These are phyloP conservation scores for Kuschelorhynchus macadamiae DNA, from an alignment of 2,888 invertebrate species.

Conservation along the genomic window DNA sequence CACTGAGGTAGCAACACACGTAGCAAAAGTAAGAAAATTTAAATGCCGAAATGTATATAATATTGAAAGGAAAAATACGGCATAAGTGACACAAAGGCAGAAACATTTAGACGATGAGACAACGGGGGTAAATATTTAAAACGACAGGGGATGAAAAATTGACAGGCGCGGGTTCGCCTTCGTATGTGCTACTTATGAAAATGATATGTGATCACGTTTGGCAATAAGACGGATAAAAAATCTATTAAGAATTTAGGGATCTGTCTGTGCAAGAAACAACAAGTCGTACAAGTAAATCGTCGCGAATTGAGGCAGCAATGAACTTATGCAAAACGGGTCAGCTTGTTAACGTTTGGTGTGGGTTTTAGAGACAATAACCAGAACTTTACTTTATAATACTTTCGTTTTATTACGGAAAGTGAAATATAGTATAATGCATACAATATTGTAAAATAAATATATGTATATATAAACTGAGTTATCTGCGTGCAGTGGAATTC, in stretches of 20 bases:
- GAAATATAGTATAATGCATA: too few species aligned
- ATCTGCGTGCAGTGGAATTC: too few species aligned
- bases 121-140: conserved; percentile 50
- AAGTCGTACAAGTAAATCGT: too few species aligned
- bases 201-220: conserved; percentile 49
- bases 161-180: conserved; percentile 36
- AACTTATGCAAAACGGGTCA: too few species aligned
- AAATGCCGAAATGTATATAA: conserved; percentile 58
- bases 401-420: too few species aligned
- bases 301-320: too few species aligned
- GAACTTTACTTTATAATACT: too few species aligned
- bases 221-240: conserved; percentile 40
- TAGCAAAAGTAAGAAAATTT: conserved; percentile 63
- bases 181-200: conserved; percentile 45
- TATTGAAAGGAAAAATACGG: conserved; percentile 58
- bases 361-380: too few species aligned
- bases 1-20: conserved; percentile 55
- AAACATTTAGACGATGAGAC: conserved; percentile 49
- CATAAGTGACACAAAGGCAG: conserved; percentile 51
- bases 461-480: too few species aligned
- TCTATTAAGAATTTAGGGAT: conserved; percentile 25
- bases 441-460: too few species aligned
- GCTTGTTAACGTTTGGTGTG: too few species aligned
- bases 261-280: too few species aligned
- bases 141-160: conserved; percentile 50